Evolutionary conservation across 1,140 invertebrate genomes (phyloP).

Genomic region (Neuroterus valhalla): DNA sequence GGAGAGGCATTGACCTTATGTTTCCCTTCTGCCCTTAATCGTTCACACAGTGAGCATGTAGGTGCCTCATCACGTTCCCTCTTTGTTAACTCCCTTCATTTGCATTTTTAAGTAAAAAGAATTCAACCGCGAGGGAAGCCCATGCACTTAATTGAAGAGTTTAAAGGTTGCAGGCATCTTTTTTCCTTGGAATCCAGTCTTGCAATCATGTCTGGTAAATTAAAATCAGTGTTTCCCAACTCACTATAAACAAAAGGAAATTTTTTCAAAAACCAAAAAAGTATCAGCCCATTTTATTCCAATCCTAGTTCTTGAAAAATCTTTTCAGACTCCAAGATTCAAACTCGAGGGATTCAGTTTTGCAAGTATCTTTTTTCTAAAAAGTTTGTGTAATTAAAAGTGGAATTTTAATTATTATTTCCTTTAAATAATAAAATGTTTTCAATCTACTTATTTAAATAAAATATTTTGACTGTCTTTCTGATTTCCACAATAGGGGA

Average conservation of each 20-base stretch:
- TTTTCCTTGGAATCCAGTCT: constrained; percentile 43
- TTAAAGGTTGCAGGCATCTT: constrained; percentile 38
- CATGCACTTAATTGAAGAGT: constrained; percentile 35
- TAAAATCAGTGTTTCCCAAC: constrained; percentile 50
- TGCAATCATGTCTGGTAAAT: constrained; percentile 42
- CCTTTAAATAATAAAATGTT: too few species aligned
- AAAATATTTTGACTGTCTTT: too few species aligned
- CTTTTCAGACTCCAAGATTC: too few species aligned
- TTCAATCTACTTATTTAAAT: too few species aligned
- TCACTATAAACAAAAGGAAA: constrained; percentile 22
- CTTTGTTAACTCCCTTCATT: constrained; percentile 21
- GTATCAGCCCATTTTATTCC: too few species aligned
- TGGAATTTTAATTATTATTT: too few species aligned
- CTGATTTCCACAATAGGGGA: too few species aligned
- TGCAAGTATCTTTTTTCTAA: too few species aligned
- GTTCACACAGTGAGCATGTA: constrained; percentile 14
- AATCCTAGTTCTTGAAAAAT: too few species aligned
- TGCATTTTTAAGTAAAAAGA: constrained; percentile 31
- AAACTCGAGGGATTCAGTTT: too few species aligned
- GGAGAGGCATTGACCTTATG: constrained; percentile 17
- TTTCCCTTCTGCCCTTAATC: constrained; percentile 25
- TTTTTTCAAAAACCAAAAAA: neutral
- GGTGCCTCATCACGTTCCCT: constrained; percentile 7
- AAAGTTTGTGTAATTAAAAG: too few species aligned
- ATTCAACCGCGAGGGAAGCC: constrained; percentile 37